Conservation (phyloP, 2,888 invertebrate genomes). For the Psylliodes chrysocephalus region DNA sequence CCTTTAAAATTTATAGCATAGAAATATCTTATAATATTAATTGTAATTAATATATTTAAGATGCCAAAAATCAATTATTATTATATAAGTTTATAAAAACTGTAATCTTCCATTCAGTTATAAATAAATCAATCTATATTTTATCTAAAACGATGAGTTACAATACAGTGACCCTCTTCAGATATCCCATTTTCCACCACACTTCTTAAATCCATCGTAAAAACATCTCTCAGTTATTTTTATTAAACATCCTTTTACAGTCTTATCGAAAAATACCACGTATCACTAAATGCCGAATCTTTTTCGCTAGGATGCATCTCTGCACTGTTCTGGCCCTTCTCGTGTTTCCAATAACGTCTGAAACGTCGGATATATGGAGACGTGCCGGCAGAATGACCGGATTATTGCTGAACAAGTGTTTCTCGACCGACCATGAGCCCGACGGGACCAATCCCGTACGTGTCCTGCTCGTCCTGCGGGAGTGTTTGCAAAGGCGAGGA, state of each 20-base stretch:
- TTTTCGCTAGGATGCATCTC: neutral
- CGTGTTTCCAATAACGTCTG: slow-evolving; percentile 1
- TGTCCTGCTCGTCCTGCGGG: slow-evolving; percentile 42
- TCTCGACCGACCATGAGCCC: slow-evolving; percentile 34
- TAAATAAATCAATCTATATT: no score
- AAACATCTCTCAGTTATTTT: no score
- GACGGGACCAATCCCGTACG: slow-evolving; percentile 33
- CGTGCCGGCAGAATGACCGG: slow-evolving; percentile 48
- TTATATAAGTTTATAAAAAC: no score
- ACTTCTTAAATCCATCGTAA: no score
- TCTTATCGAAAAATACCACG: neutral
- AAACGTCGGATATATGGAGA: slow-evolving; percentile 42
- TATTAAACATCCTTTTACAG: neutral
- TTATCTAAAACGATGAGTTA: no score
- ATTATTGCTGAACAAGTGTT: slow-evolving; percentile 49
- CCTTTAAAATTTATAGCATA: no score
- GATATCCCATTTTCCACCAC: no score
- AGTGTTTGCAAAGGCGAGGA: slow-evolving; percentile 68
- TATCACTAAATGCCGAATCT: neutral
- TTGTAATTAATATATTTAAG: no score
- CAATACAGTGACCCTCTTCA: no score
- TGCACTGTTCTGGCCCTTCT: neutral
- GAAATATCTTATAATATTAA: no score
- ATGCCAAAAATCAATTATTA: no score
- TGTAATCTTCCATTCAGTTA: no score